Percentiles rank a stretch among this genome's conserved stretches.
phyloP scores from a whole-genome alignment of 2,113 vertebrate species.

The Triplophysa tibetana region DNA sequence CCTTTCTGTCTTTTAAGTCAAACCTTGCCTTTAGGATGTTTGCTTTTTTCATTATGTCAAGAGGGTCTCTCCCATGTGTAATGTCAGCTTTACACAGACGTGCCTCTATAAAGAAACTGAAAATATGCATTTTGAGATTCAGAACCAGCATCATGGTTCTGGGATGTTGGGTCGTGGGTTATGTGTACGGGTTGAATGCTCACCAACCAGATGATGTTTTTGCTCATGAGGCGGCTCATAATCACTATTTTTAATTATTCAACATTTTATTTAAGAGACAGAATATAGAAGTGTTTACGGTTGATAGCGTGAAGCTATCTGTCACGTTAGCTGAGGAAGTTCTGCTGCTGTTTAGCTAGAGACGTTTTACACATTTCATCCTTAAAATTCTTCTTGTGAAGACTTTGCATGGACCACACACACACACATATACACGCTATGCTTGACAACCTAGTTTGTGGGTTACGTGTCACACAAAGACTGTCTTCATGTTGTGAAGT shows the following conservation, averaged over 20 bases:
- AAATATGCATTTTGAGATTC: background rate
- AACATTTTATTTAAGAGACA: conserved; percentile 44
- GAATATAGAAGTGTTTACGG: conserved; percentile 32
- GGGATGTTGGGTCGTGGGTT: conserved; percentile 15
- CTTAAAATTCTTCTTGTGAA: conserved; percentile 33
- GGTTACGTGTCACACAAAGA: conserved; percentile 26
- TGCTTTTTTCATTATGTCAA: background rate
- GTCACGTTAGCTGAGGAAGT: conserved; percentile 44
- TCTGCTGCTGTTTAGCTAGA: conserved; percentile 43
- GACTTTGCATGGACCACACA: conserved; percentile 52
- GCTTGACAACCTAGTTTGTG: conserved; percentile 44
- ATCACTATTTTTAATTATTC: conserved; percentile 45
- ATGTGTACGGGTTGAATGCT: conserved; percentile 54
- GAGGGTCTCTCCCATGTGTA: conserved; percentile 12
- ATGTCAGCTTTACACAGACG: conserved; percentile 17
- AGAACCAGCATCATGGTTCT: conserved; percentile 13
- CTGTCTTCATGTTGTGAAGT: background rate
- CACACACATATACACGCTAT: conserved; percentile 24
- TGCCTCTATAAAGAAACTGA: conserved; percentile 6
- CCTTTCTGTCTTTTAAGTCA: background rate
- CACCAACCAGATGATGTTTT: conserved; percentile 57
- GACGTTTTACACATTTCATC: conserved; percentile 44
- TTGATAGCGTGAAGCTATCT: conserved; percentile 41
- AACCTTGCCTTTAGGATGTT: background rate
- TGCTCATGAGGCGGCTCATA: conserved; percentile 37